Evolutionary conservation across 2,888 invertebrate genomes (phyloP).

Genomic region (Tiphia femorata): DNA sequence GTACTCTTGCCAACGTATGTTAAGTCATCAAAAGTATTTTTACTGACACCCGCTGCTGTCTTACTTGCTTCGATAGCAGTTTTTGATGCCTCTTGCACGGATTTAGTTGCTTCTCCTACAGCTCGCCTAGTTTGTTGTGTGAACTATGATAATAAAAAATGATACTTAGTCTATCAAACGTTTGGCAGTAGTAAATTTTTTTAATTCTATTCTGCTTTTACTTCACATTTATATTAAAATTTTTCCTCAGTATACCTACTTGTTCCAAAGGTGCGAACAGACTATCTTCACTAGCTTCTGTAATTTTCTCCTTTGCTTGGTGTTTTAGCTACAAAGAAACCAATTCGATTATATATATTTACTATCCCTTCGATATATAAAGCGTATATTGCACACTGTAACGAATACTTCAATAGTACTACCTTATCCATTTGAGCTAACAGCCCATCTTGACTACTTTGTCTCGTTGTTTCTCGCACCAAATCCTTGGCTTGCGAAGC

Average conservation of each 20-base stretch:
- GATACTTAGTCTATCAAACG: too few relatives aligned
- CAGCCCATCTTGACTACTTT: conserved; percentile 90
- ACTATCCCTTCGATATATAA: too few relatives aligned
- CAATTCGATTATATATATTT: too few relatives aligned
- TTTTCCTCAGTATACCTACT: conserved; percentile 68
- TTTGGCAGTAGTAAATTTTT: neutral
- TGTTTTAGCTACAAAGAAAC: conserved; percentile 71
- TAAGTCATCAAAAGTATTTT: conserved; percentile 88
- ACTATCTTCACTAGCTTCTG: conserved; percentile 81
- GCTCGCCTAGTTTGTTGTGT: conserved; percentile 91
- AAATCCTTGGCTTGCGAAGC: conserved; percentile 90
- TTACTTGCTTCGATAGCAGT: conserved; percentile 88
- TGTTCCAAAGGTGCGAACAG: conserved; percentile 86
- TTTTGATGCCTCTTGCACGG: conserved; percentile 87
- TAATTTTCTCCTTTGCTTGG: conserved; percentile 75
- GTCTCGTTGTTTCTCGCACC: conserved; percentile 88
- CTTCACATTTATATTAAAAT: neutral
- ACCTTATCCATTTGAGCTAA: conserved; percentile 93
- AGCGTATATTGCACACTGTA: too few relatives aligned
- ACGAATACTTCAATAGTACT: conserved; percentile 37
- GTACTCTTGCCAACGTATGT: conserved; percentile 93
- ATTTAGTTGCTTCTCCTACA: conserved; percentile 84
- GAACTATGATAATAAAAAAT: conserved; percentile 71
- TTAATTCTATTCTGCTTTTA: neutral
- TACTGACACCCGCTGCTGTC: conserved; percentile 88